Percentiles rank a stretch among this genome's conserved stretches.
Evolutionary conservation across 1,140 invertebrate genomes (phyloP).

Genomic region (Melipona quadrifasciata): DNA sequence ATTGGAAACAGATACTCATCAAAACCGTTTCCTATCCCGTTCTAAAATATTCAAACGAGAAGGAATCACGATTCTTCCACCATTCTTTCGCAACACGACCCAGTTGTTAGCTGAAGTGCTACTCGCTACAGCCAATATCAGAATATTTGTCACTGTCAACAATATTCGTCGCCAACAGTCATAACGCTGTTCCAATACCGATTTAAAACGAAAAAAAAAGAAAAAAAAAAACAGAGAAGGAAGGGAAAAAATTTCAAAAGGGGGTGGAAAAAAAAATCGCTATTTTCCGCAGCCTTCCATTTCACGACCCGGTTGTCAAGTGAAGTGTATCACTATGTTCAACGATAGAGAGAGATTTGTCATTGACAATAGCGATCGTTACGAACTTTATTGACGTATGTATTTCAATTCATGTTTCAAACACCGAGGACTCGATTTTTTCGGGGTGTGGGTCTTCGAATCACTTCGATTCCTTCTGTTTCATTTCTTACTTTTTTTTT

Average conservation of each 20-base stretch:
- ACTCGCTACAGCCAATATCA: not conserved
- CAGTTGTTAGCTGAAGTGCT: conserved; percentile 1
- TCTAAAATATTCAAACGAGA: conserved; percentile 4
- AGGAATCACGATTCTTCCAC: not conserved
- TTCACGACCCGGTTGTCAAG: conserved; percentile 1
- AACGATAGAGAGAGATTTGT: conserved; percentile 12
- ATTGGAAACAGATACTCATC: conserved; percentile 27
- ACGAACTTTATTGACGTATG: not conserved
- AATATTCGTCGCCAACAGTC: conserved; percentile 4
- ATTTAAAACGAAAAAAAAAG: not conserved
- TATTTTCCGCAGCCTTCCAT: conserved; percentile 8
- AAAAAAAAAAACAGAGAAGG: not conserved
- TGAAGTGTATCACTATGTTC: conserved; percentile 5
- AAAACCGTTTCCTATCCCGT: not conserved
- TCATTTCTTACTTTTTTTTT: not conserved
- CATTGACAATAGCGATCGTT: conserved; percentile 12
- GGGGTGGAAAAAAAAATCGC: conserved; percentile 5
- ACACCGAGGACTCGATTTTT: not conserved
- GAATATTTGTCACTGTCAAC: conserved; percentile 27
- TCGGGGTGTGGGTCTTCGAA: not conserved
- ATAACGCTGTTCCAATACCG: conserved; percentile 1
- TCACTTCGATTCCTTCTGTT: not conserved
- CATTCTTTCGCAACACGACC: not conserved
- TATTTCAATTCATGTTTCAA: not conserved
- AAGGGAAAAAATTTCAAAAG: not conserved